phyloP scores from a whole-genome alignment of 2,113 vertebrate species.

The Chaenogobius annularis region DNA sequence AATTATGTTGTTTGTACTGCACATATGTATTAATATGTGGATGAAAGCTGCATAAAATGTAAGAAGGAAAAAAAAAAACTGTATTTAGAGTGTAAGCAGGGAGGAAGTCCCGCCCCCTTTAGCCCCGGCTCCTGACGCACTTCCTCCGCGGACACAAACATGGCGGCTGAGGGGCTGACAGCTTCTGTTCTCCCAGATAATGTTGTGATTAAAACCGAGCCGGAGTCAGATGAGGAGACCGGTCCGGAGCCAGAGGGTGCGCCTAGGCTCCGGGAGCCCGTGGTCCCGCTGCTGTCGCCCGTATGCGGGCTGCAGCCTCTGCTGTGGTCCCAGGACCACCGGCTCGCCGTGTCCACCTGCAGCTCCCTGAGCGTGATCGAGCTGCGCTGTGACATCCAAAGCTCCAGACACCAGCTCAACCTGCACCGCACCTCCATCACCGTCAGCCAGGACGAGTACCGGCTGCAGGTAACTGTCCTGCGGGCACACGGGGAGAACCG shows the following conservation, averaged over 20 bases:
- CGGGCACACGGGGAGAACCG: background rate
- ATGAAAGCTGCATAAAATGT: background rate
- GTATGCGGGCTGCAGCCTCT: slow-evolving; percentile 89
- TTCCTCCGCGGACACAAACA: slow-evolving; percentile 63
- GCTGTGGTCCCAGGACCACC: slow-evolving; percentile 91
- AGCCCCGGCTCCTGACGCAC: slow-evolving; percentile 33
- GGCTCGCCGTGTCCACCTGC: slow-evolving; percentile 85
- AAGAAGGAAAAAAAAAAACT: background rate
- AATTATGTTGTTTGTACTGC: background rate
- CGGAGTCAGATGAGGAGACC: slow-evolving; percentile 30
- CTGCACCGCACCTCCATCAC: slow-evolving; percentile 89
- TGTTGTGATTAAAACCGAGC: slow-evolving; percentile 53
- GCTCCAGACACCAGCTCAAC: slow-evolving; percentile 82
- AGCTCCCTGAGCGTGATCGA: slow-evolving; percentile 86
- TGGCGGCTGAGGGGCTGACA: slow-evolving; percentile 65
- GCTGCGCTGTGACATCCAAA: slow-evolving; percentile 85
- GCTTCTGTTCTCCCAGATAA: background rate
- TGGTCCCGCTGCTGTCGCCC: slow-evolving; percentile 79
- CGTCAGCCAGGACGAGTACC: slow-evolving; percentile 69
- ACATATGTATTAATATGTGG: background rate
- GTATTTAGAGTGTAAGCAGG: no score
- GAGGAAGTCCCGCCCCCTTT: slow-evolving; percentile 43
- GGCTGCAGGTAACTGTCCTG: slow-evolving; percentile 78
- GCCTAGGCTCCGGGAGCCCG: slow-evolving; percentile 81
- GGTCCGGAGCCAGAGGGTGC: slow-evolving; percentile 4